A percentile compares a stretch with the other conserved stretches of the same genome.
phyloP scores from a whole-genome alignment of 2,888 invertebrate species.

The Tholera decimalis region DNA sequence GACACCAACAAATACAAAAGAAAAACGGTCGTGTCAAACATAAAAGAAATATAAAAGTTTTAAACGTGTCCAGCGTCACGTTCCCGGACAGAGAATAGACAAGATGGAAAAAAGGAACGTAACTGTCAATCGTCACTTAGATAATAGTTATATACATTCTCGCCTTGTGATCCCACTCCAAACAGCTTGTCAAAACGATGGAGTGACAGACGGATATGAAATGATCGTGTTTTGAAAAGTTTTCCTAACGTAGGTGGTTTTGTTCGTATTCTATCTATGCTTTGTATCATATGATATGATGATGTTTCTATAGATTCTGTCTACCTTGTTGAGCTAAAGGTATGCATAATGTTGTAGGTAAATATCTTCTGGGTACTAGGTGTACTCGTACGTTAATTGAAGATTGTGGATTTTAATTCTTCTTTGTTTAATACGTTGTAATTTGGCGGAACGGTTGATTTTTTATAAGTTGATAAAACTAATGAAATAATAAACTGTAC shows the following conservation, averaged over 20 bases:
- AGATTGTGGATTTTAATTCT: too few species aligned
- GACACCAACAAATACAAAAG: too few species aligned
- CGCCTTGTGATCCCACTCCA: slow-evolving; percentile 9
- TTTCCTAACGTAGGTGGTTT: neutral
- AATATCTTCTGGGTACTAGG: too few species aligned
- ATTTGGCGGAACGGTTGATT: too few species aligned
- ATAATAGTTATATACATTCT: slow-evolving; percentile 21
- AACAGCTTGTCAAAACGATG: slow-evolving; percentile 23
- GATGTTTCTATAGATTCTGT: neutral
- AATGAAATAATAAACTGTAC: too few species aligned
- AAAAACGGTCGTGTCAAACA: neutral
- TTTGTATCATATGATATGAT: neutral
- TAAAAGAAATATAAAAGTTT: neutral
- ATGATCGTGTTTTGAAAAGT: slow-evolving; percentile 11
- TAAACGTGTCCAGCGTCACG: slow-evolving; percentile 1
- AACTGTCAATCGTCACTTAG: slow-evolving; percentile 43
- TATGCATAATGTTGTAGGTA: too few species aligned
- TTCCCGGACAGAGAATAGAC: slow-evolving; percentile 20
- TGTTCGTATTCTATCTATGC: slow-evolving; percentile 16
- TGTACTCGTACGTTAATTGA: too few species aligned
- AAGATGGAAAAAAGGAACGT: slow-evolving; percentile 10
- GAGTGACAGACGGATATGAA: slow-evolving; percentile 37
- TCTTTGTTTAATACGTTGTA: too few species aligned
- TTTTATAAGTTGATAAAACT: too few species aligned
- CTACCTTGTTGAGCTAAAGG: too few species aligned